Evolutionary conservation across 2,113 vertebrate genomes (phyloP).

Genomic region (Sinocyclocheilus anophthalmus): DNA sequence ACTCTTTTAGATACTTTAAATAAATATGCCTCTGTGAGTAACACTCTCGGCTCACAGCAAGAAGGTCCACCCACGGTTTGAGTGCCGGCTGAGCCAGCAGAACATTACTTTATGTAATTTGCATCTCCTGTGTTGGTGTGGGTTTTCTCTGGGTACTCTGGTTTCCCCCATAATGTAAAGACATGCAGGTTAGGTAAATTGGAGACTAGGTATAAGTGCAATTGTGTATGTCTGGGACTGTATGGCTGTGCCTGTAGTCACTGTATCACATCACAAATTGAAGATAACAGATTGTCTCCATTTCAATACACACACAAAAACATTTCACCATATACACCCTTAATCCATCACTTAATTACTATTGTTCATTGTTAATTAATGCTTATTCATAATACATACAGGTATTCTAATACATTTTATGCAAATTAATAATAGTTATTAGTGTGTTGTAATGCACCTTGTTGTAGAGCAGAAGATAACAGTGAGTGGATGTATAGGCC

Average conservation of each 20-base stretch:
- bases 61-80: background rate
- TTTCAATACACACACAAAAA: background rate
- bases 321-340: background rate
- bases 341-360: background rate
- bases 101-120: background rate
- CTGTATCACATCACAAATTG: background rate
- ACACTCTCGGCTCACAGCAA: background rate
- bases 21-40: background rate
- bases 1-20: background rate
- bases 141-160: background rate
- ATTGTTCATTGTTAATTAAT: background rate
- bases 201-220: background rate
- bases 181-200: background rate
- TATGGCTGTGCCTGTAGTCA: background rate
- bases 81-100: background rate
- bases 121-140: background rate
- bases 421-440: background rate
- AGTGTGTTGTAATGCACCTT: constrained; percentile 73
- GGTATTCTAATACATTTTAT: background rate
- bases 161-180: background rate
- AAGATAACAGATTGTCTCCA: background rate
- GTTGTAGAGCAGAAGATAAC: constrained; percentile 85
- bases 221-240: background rate
- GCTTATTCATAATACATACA: background rate
- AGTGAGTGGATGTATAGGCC: constrained; percentile 88